Percentiles rank a stretch among this genome's conserved stretches.
Evolutionary conservation across 2,888 invertebrate genomes (phyloP).

Genomic region (Strigamia crassipes): DNA sequence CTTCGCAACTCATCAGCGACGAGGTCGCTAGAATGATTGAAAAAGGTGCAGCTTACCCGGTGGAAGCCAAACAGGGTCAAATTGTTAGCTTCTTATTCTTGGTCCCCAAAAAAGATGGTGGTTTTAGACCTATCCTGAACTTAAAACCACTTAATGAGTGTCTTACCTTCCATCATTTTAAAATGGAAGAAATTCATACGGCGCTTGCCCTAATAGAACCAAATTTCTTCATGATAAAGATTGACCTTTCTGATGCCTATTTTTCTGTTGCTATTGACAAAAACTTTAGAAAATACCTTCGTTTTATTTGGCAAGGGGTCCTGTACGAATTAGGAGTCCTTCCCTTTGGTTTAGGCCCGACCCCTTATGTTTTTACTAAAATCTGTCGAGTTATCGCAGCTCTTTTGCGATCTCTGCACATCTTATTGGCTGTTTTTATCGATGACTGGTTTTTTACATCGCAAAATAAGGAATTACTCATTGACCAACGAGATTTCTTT

Average conservation of each 20-base stretch:
- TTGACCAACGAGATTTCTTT: too few relatives aligned
- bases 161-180: background rate
- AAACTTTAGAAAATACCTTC: background rate
- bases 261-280: background rate
- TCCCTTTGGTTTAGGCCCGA: background rate
- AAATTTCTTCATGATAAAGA: background rate
- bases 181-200: background rate
- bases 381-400: background rate
- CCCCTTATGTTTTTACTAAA: background rate
- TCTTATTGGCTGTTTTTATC: background rate
- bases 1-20: too few relatives aligned
- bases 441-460: background rate
- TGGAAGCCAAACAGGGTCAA: too few relatives aligned
- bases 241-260: background rate
- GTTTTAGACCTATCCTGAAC: background rate
- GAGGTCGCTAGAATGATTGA: too few relatives aligned
- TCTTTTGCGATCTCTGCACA: background rate
- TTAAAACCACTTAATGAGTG: background rate
- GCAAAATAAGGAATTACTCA: too few relatives aligned
- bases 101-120: background rate
- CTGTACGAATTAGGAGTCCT: background rate
- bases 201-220: background rate
- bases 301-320: background rate
- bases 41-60: too few relatives aligned
- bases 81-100: too few relatives aligned